phyloP scores from a whole-genome alignment of 2,888 invertebrate species.

The Ecdyonurus torrentis region DNA sequence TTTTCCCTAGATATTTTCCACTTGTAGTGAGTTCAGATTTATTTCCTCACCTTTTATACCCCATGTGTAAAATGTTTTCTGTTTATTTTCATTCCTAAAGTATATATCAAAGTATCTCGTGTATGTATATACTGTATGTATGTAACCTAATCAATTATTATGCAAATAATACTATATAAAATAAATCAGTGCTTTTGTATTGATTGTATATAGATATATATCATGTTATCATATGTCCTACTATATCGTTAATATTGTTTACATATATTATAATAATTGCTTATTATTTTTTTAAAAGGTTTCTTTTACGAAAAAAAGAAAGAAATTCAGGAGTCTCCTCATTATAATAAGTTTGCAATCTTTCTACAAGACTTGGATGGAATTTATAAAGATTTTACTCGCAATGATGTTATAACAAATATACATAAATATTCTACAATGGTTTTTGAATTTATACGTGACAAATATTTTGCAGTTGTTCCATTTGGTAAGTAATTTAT shows the following conservation, averaged over 20 bases:
- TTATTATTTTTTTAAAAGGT: conserved; percentile 29
- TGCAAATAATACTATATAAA: too few relatives aligned
- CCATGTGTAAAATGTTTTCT: neutral
- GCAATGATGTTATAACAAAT: conserved; percentile 61
- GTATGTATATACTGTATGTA: too few relatives aligned
- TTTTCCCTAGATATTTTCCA: neutral
- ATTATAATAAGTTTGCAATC: conserved; percentile 61
- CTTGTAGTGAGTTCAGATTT: neutral
- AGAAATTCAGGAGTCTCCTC: conserved; percentile 62
- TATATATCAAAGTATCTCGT: neutral
- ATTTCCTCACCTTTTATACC: neutral
- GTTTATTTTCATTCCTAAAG: neutral
- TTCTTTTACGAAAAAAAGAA: conserved; percentile 65
- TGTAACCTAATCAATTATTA: too few relatives aligned
- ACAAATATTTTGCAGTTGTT: conserved; percentile 46
- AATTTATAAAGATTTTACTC: conserved; percentile 59
- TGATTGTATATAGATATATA: too few relatives aligned
- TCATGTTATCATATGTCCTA: too few relatives aligned
- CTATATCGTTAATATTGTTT: neutral
- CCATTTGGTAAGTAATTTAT: conserved; percentile 38
- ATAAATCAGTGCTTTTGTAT: too few relatives aligned
- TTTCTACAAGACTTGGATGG: conserved; percentile 64
- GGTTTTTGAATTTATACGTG: conserved; percentile 45
- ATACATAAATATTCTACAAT: conserved; percentile 56
- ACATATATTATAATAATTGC: neutral